These are phyloP conservation scores for Psittacula derbiana DNA, from an alignment of 2,797 vertebrate species.

Conservation along the genomic window DNA sequence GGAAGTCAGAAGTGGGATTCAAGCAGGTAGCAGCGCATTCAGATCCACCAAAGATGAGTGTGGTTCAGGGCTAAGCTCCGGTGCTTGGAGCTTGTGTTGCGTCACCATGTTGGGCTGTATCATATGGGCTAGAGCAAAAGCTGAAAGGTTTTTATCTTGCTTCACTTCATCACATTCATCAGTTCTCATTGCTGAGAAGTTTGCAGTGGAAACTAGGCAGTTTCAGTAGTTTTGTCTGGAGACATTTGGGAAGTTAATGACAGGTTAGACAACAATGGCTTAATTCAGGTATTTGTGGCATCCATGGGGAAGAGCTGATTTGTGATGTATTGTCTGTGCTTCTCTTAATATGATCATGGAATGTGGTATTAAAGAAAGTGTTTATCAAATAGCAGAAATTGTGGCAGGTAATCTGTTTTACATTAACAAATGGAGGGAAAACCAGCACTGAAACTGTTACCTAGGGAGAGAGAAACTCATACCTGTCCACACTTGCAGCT, in stretches of 20 bases:
- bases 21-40: not conserved
- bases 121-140: not conserved
- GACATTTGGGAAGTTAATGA: not conserved
- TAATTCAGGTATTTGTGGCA: not conserved
- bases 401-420: not conserved
- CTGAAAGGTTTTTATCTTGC: not conserved
- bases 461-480: not conserved
- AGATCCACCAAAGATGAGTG: not conserved
- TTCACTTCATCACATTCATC: not conserved
- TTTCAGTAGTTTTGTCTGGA: not conserved
- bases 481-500: not conserved
- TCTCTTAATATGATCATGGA: not conserved
- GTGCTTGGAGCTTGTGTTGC: not conserved
- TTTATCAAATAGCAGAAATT: not conserved
- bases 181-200: not conserved
- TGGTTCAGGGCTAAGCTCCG: not conserved
- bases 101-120: rapidly evolving
- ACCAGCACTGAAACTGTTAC: not conserved
- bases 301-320: not conserved
- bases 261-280: not conserved
- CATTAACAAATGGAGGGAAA: not conserved
- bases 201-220: not conserved
- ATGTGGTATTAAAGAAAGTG: not conserved
- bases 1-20: not conserved
- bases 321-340: not conserved